Percentiles rank a stretch among this genome's conserved stretches.
Conservation (phyloP, 2,113 vertebrate genomes). For the Colossoma macropomum region DNA sequence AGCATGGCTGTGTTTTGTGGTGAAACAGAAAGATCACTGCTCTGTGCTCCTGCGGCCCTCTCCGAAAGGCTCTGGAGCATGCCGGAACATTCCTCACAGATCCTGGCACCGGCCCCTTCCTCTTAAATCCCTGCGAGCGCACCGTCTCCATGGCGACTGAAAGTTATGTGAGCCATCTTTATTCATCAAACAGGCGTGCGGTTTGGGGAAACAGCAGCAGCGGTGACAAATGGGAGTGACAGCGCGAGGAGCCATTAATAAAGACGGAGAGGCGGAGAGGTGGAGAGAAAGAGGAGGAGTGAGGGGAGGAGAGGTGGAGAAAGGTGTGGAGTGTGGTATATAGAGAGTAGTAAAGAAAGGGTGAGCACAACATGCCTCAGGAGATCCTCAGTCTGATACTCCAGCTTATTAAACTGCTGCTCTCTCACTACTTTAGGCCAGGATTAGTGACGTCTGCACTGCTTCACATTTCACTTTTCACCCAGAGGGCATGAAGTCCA, state of each 20-base stretch:
- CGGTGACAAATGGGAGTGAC: slow-evolving; percentile 48
- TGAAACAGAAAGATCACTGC: slow-evolving; percentile 44
- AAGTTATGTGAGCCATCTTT: slow-evolving; percentile 59
- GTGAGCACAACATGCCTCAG: not conserved
- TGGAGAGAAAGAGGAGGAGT: slow-evolving; percentile 14
- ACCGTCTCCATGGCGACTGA: slow-evolving; percentile 60
- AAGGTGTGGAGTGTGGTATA: not conserved
- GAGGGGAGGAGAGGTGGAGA: not conserved
- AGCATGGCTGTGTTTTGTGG: slow-evolving; percentile 25
- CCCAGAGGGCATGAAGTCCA: not conserved
- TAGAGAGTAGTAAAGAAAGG: not conserved
- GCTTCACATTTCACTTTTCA: not conserved
- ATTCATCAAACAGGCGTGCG: slow-evolving; percentile 48
- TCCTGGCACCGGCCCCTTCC: slow-evolving; percentile 44
- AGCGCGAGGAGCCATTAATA: slow-evolving; percentile 44
- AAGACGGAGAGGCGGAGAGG: slow-evolving; percentile 27
- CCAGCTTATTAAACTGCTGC: not conserved
- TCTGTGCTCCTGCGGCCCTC: slow-evolving; percentile 14
- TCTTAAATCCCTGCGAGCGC: slow-evolving; percentile 48
- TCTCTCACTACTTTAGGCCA: not conserved
- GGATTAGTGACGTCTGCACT: not conserved
- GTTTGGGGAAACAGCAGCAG: slow-evolving; percentile 38
- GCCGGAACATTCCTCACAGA: slow-evolving; percentile 52
- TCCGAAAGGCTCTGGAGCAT: slow-evolving; percentile 35
- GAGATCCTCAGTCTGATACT: not conserved